Percentiles rank a stretch among this genome's conserved stretches.
Conservation (phyloP, 2,113 vertebrate species). For the Antechinus stuartii region DNA sequence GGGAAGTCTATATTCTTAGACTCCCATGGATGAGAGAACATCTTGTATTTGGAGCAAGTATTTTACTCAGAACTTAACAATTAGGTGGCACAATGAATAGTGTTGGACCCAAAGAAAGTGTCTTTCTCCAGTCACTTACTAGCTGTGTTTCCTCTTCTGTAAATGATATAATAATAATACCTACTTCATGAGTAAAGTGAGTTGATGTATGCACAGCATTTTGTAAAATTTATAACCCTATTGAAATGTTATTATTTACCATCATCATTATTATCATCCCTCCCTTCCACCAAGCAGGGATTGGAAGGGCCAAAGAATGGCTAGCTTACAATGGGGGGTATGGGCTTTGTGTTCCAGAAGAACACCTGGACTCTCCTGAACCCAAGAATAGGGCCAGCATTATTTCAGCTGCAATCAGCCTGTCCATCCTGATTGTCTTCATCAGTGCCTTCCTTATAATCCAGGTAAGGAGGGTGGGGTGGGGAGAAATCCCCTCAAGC, state of each 20-base stretch:
- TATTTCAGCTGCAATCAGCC: constrained; percentile 41
- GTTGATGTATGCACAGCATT: not conserved
- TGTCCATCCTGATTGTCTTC: constrained; percentile 53
- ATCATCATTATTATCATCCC: too few species aligned
- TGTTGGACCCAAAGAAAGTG: too few species aligned
- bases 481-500: not conserved
- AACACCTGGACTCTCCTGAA: constrained; percentile 20
- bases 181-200: not conserved
- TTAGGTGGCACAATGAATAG: too few species aligned
- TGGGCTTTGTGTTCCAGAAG: constrained; percentile 43
- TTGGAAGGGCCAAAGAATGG: too few species aligned
- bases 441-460: not conserved
- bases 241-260: not conserved
- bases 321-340: accelerated
- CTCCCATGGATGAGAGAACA: not conserved
- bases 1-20: not conserved
- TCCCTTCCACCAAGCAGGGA: not conserved
- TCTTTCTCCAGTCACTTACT: too few species aligned
- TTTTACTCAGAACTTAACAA: too few species aligned
- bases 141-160: not conserved
- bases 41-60: not conserved
- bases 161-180: not conserved
- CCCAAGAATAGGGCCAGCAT: constrained; percentile 47
- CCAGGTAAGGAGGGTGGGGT: not conserved
- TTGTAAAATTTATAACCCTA: not conserved